These are phyloP conservation scores for Amphimedon queenslandica DNA, from an alignment of 37 sponge, comb jelly and placozoan genomes.

Conservation along the genomic window DNA sequence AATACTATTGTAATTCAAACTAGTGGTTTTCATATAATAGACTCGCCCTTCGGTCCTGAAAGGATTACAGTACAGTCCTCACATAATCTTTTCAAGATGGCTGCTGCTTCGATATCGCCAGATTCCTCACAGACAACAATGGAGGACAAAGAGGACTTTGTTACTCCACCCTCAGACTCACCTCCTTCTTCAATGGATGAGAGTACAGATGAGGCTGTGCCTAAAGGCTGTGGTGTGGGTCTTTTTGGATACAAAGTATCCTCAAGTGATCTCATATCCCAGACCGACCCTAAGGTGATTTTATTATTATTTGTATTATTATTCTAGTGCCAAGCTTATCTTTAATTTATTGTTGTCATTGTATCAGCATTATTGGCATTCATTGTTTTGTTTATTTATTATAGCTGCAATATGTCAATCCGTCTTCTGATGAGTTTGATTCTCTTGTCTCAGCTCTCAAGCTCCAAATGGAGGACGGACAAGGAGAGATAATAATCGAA, in stretches of 20 bases:
- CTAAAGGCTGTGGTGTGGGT: neutral
- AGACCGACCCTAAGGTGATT: neutral
- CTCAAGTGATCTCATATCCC: neutral
- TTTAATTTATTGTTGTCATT: too few species aligned
- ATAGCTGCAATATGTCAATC: constrained; percentile 68
- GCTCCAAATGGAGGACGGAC: constrained; percentile 74
- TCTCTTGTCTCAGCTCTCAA: constrained; percentile 58
- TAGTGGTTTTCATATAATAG: too few species aligned
- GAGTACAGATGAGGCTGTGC: neutral
- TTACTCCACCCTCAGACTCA: neutral
- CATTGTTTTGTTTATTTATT: neutral
- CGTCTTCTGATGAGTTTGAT: constrained; percentile 76
- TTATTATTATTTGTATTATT: too few species aligned
- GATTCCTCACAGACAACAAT: neutral
- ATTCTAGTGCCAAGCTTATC: too few species aligned
- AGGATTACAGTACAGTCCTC: neutral
- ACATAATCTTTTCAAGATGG: neutral
- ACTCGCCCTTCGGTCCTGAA: too few species aligned
- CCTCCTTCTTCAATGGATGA: neutral
- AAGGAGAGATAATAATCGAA: constrained; percentile 91
- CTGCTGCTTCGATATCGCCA: neutral
- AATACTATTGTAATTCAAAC: too few species aligned
- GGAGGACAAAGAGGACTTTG: neutral
- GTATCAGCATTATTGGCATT: neutral
- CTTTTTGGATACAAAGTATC: neutral